phyloP scores from a whole-genome alignment of 2,888 invertebrate species.

The Polyommatus iphigenia region DNA sequence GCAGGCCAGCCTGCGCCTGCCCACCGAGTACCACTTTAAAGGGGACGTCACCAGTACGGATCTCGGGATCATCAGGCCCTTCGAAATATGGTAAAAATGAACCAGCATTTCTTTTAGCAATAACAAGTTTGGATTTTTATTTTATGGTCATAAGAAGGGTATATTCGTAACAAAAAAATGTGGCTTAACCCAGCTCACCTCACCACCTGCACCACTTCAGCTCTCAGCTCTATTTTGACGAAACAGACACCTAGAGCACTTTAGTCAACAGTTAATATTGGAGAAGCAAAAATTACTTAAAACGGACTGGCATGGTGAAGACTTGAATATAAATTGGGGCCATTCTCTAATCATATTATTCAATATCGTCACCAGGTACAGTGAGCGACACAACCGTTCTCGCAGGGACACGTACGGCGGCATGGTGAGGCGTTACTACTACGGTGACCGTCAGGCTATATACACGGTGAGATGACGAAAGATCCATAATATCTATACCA shows the following conservation, averaged over 20 bases:
- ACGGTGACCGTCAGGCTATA: slow-evolving; percentile 37
- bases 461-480: neutral
- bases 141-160: too few relatives aligned
- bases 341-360: neutral
- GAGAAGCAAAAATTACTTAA: too few relatives aligned
- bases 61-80: slow-evolving; percentile 44
- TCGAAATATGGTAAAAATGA: slow-evolving; percentile 49
- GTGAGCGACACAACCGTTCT: slow-evolving; percentile 45
- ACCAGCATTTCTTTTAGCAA: neutral
- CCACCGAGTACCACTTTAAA: slow-evolving; percentile 47
- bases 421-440: slow-evolving; percentile 44
- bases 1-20: slow-evolving; percentile 39
- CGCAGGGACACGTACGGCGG: slow-evolving; percentile 50
- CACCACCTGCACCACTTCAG: too few relatives aligned
- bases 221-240: too few relatives aligned
- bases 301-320: too few relatives aligned
- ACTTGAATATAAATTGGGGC: too few relatives aligned
- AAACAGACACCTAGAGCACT: slow-evolving; percentile 31
- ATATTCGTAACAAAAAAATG: neutral
- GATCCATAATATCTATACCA: too few relatives aligned
- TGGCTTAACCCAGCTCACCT: too few relatives aligned
- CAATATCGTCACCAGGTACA: slow-evolving; percentile 47
- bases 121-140: too few relatives aligned
- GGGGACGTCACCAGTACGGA: slow-evolving; percentile 47
- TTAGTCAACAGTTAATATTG: too few relatives aligned